Conservation (phyloP, 2,113 vertebrate genomes). For the Amblyornis subalaris region DNA sequence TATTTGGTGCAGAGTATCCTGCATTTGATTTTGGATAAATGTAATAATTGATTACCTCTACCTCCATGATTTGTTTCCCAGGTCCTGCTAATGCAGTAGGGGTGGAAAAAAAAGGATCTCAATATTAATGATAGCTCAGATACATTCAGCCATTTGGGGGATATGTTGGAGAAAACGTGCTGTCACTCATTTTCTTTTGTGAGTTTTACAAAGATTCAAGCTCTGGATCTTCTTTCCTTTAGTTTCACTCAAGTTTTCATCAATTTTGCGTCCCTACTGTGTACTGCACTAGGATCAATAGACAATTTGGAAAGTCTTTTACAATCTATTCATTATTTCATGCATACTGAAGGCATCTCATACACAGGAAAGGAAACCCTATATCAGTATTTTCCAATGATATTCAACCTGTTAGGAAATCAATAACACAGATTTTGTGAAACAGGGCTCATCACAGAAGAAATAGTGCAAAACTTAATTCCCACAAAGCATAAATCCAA, state of each 20-base stretch:
- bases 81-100: neutral
- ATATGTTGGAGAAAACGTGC: neutral
- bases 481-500: slow-evolving; percentile 41
- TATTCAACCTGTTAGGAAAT: slow-evolving; percentile 49
- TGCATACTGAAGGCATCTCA: slow-evolving; percentile 31
- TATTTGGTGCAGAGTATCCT: neutral
- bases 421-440: slow-evolving; percentile 21
- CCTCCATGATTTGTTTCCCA: neutral
- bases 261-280: neutral
- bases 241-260: neutral
- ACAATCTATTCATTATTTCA: slow-evolving; percentile 62
- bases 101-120: neutral
- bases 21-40: neutral
- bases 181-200: neutral
- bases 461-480: slow-evolving; percentile 20
- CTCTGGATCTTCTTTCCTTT: neutral
- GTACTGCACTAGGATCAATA: slow-evolving; percentile 50
- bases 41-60: neutral
- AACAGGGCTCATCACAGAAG: neutral
- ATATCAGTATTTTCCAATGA: slow-evolving; percentile 34
- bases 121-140: neutral
- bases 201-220: neutral
- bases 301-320: slow-evolving; percentile 54
- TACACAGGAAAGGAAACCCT: slow-evolving; percentile 4
- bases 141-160: neutral